Evolutionary conservation across 2,888 invertebrate genomes (phyloP).

Genomic region (Omphaloscelis lunosa): DNA sequence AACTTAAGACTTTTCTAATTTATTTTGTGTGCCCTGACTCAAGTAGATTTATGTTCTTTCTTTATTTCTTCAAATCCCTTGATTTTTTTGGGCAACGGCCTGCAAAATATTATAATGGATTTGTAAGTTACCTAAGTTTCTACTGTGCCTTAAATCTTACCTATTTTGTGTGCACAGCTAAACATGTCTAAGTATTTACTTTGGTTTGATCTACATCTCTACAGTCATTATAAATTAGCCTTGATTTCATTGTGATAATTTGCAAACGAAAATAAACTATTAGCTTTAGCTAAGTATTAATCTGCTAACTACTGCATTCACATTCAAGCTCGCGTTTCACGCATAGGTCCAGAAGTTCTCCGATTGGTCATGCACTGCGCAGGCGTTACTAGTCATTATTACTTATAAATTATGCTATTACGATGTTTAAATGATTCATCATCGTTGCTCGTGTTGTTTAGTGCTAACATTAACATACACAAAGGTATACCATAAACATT

Average conservation of each 20-base stretch:
- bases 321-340: neutral
- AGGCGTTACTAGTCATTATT: conserved; percentile 17
- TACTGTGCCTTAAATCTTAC: too few relatives aligned
- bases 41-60: too few relatives aligned
- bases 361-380: neutral
- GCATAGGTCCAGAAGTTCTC: neutral
- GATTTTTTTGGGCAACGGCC: too few relatives aligned
- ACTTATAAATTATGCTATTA: conserved; percentile 10
- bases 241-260: neutral
- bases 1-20: too few relatives aligned
- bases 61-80: too few relatives aligned
- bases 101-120: too few relatives aligned
- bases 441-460: neutral
- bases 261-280: neutral
- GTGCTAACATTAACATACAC: neutral
- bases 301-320: neutral
- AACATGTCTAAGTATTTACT: too few relatives aligned
- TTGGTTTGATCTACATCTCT: too few relatives aligned
- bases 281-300: neutral
- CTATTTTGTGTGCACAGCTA: too few relatives aligned
- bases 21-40: too few relatives aligned
- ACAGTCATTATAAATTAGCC: neutral
- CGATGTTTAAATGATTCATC: conserved; percentile 19
- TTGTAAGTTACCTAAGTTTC: too few relatives aligned
- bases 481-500: neutral